These are phyloP conservation scores for Acromyrmex heyeri DNA, from an alignment of 1,140 invertebrate genomes.

Conservation along the genomic window DNA sequence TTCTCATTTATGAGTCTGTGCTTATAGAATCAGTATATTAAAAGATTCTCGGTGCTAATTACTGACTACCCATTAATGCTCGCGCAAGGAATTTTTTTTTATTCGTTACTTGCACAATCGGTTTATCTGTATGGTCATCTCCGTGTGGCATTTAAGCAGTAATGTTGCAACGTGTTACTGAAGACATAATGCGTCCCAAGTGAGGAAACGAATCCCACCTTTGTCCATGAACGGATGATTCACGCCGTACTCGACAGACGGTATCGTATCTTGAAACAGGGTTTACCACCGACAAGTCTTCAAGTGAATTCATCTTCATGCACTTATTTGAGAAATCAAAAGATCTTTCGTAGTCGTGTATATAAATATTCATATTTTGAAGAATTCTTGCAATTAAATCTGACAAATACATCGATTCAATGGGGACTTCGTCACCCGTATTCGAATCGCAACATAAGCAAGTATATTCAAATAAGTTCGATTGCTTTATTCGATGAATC, in stretches of 20 bases:
- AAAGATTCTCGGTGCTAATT: conserved; percentile 15
- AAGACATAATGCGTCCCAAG: conserved; percentile 61
- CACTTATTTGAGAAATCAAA: background rate
- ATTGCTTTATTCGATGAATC: conserved; percentile 28
- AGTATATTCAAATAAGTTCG: conserved; percentile 33
- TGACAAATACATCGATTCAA: background rate
- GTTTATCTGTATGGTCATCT: conserved; percentile 61
- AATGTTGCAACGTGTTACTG: conserved; percentile 67
- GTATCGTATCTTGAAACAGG: conserved; percentile 21
- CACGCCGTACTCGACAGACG: conserved; percentile 50
- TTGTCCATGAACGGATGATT: conserved; percentile 66
- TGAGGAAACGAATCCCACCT: conserved; percentile 69
- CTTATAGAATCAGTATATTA: background rate
- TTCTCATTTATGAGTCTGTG: conserved; percentile 15
- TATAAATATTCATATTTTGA: background rate
- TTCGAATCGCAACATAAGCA: background rate
- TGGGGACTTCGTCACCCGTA: background rate
- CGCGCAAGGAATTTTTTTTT: conserved; percentile 12
- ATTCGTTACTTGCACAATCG: conserved; percentile 48
- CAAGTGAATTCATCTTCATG: background rate
- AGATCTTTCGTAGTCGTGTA: background rate
- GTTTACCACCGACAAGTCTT: conserved; percentile 25
- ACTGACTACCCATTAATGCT: conserved; percentile 10
- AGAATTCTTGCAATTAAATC: background rate
- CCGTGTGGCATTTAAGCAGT: conserved; percentile 58